Evolutionary conservation across 92 coral and sea anemone genomes (phyloP).

Genomic region (Porites evermanni): DNA sequence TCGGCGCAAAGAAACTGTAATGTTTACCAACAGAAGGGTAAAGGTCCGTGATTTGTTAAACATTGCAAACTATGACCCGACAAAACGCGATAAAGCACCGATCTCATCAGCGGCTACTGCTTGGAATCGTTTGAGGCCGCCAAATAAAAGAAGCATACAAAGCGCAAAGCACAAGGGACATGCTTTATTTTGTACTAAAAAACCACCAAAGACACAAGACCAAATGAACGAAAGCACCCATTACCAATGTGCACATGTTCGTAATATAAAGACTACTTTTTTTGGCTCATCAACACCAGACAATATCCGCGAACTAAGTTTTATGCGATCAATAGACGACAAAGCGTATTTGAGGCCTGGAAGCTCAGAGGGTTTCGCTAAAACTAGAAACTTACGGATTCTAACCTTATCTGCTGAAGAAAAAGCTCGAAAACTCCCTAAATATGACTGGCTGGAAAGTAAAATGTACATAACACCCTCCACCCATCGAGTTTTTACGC

Average conservation of each 20-base stretch:
- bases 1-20: slow-evolving; percentile 45
- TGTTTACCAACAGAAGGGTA: slow-evolving; percentile 64
- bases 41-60: slow-evolving; percentile 35
- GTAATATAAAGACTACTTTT: slow-evolving; percentile 42
- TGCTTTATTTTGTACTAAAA: slow-evolving; percentile 37
- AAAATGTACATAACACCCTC: slow-evolving; percentile 31
- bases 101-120: slow-evolving; percentile 27
- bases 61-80: slow-evolving; percentile 3
- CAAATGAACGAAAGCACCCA: slow-evolving; percentile 26
- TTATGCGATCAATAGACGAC: slow-evolving; percentile 42
- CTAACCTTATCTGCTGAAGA: slow-evolving; percentile 31
- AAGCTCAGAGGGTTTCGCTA: slow-evolving; percentile 42
- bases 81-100: background rate
- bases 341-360: slow-evolving; percentile 62
- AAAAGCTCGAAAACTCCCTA: slow-evolving; percentile 52
- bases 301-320: background rate
- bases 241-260: slow-evolving; percentile 64
- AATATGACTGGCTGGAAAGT: slow-evolving; percentile 39
- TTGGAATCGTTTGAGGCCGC: slow-evolving; percentile 36
- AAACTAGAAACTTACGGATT: slow-evolving; percentile 39
- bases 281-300: slow-evolving; percentile 12
- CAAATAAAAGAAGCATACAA: slow-evolving; percentile 30
- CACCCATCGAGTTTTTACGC: slow-evolving; percentile 16
- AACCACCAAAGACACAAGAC: slow-evolving; percentile 45
- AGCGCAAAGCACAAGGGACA: slow-evolving; percentile 32